These are phyloP conservation scores for Metalampra italica DNA, from an alignment of 2,888 invertebrate species.

Conservation along the genomic window DNA sequence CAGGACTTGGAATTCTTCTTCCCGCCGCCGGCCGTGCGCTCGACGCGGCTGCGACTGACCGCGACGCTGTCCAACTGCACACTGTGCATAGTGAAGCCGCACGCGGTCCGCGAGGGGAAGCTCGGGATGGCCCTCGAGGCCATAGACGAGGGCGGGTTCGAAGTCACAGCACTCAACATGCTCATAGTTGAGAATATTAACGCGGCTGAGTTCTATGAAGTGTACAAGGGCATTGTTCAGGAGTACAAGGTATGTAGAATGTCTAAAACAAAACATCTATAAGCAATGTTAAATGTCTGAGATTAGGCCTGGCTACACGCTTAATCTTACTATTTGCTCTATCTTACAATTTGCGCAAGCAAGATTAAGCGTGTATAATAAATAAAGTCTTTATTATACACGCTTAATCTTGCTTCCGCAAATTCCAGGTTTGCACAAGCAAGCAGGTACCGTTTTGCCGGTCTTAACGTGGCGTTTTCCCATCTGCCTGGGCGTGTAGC, in stretches of 20 bases:
- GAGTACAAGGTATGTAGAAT: slow-evolving; percentile 87
- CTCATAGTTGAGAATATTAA: slow-evolving; percentile 87
- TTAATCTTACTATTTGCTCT: too few species aligned
- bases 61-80: slow-evolving; percentile 83
- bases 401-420: too few species aligned
- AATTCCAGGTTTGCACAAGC: too few species aligned
- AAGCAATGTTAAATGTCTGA: too few species aligned
- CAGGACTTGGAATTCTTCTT: slow-evolving; percentile 83
- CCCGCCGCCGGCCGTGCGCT: slow-evolving; percentile 53
- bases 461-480: too few species aligned
- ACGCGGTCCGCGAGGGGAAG: slow-evolving; percentile 87
- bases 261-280: too few species aligned
- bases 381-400: too few species aligned
- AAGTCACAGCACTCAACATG: slow-evolving; percentile 89
- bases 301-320: too few species aligned
- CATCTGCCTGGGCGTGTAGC: too few species aligned
- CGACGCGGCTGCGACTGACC: slow-evolving; percentile 66
- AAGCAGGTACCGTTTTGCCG: too few species aligned
- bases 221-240: slow-evolving; percentile 92
- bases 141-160: slow-evolving; percentile 87
- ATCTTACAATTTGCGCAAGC: too few species aligned
- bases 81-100: slow-evolving; percentile 93
- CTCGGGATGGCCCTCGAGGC: slow-evolving; percentile 82
- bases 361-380: too few species aligned
- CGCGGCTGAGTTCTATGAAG: slow-evolving; percentile 94